Evolutionary conservation across 2,113 vertebrate species (phyloP), one percentile per base, ranked within the genome.

Genomic region (Climacteris rufus): DNA sequence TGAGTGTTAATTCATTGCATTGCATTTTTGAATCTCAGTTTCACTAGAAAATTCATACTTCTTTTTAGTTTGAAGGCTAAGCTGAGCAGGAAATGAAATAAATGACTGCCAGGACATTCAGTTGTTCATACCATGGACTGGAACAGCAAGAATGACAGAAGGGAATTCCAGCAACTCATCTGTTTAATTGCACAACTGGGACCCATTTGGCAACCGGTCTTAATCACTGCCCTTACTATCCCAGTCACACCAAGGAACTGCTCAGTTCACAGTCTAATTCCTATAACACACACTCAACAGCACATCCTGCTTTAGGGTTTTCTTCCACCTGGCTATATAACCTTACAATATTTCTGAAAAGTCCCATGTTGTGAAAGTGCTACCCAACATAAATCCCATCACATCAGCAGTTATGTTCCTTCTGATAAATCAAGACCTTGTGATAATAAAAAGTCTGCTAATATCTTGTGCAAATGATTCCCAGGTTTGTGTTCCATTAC

Each of bases 41-140:
- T 74, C 60, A 57, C 15, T 60, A 59, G 15, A 60, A 76, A 87
- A 81, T 84, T 76, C 28, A 60, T 35, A 21, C 56, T 71, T 83
- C 35, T 66, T 71, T 88, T 61, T 56, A 54, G 33, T 79, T 59
- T 79, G 42, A 65, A 77, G 79, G 40, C 15, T 74, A 77, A 87
- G 27, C 22, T 70, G 65, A 83, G 63, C 88, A 96, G 91, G 90
- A 96, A 96, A 95, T 95, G 5, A 97, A 95, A 95, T 45, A 75
- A 78, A n/a, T 89, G 18, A 33, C 61, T 95, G 77, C 77, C 80
- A 94, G 60, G 54, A 93, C 54, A 87, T 78, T 52, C 52, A 90
- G 11, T 60, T 94, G 66, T 86, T 97, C 72, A 57, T 68, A 71
- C 24, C 23, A 47, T 21, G 40, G 63, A 77, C 57, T 72, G 39